Percentiles rank a stretch among this genome's conserved stretches.
Evolutionary conservation across 2,888 invertebrate species (phyloP).

Genomic region (Pheosia gnoma): DNA sequence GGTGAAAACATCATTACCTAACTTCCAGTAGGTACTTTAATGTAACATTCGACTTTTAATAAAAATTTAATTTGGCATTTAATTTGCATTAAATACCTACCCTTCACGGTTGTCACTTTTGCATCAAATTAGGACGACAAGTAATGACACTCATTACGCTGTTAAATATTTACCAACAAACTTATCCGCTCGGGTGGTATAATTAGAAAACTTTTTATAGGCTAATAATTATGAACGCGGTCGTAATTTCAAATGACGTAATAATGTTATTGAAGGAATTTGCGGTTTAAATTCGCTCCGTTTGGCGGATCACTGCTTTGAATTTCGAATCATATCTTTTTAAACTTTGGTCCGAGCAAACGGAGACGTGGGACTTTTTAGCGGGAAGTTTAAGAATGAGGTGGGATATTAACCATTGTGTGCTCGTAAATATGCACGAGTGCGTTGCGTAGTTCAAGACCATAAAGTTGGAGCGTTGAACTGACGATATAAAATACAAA

Average conservation of each 20-base stretch:
- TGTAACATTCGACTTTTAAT: neutral
- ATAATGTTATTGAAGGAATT: slow-evolving; percentile 35
- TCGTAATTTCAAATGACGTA: slow-evolving; percentile 23
- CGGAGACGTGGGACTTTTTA: neutral
- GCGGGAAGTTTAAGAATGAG: neutral
- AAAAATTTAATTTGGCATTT: slow-evolving; percentile 11
- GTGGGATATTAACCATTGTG: too few relatives aligned
- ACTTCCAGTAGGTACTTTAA: neutral
- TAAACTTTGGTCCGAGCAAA: too few relatives aligned
- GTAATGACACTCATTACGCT: slow-evolving; percentile 40
- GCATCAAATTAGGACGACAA: slow-evolving; percentile 30
- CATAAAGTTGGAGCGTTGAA: too few relatives aligned
- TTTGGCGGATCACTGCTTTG: slow-evolving; percentile 26
- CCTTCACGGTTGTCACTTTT: slow-evolving; percentile 15
- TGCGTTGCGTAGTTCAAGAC: too few relatives aligned
- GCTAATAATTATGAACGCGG: slow-evolving; percentile 42
- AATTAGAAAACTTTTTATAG: slow-evolving; percentile 55
- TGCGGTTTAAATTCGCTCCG: slow-evolving; percentile 34
- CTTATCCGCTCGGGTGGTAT: slow-evolving; percentile 44
- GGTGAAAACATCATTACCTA: neutral
- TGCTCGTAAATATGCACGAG: too few relatives aligned
- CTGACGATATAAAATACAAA: neutral
- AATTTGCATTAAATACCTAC: slow-evolving; percentile 11
- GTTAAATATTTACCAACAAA: slow-evolving; percentile 52
- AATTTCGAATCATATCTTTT: neutral